Percentiles rank a stretch among this genome's conserved stretches.
Evolutionary conservation across 2,888 invertebrate species (phyloP).

Genomic region (Stenoptilia bipunctidactyla): DNA sequence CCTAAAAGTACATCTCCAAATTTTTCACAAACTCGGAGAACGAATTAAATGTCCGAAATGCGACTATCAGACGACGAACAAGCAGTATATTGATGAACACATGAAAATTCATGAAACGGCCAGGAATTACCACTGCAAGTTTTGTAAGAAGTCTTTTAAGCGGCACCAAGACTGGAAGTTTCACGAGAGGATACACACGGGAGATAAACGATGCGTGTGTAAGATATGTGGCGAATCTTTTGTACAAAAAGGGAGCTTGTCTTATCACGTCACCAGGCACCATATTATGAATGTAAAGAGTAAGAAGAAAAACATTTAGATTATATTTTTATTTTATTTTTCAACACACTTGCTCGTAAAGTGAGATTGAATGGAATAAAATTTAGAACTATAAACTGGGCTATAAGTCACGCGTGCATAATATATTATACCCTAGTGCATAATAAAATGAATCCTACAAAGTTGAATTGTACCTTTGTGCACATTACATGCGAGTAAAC

Average conservation of each 20-base stretch:
- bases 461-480: no score
- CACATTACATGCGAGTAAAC: no score
- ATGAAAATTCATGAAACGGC: slow-evolving; percentile 15
- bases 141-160: slow-evolving; percentile 23
- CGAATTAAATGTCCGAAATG: background rate
- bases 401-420: no score
- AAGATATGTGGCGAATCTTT: slow-evolving; percentile 19
- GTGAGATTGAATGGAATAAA: no score
- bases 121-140: slow-evolving; percentile 20
- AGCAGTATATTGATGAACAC: background rate
- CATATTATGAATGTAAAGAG: no score
- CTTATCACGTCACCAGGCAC: slow-evolving; percentile 18
- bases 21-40: background rate
- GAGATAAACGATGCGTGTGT: slow-evolving; percentile 17
- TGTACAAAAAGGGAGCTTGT: slow-evolving; percentile 20
- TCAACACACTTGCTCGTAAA: no score
- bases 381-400: no score
- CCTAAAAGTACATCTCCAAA: background rate
- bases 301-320: no score
- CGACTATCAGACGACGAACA: background rate
- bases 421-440: no score
- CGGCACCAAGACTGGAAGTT: slow-evolving; percentile 5
- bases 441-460: no score
- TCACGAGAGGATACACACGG: slow-evolving; percentile 15
- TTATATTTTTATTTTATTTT: no score